phyloP scores from a whole-genome alignment of 2,797 vertebrate species.

The Hirundo rustica region DNA sequence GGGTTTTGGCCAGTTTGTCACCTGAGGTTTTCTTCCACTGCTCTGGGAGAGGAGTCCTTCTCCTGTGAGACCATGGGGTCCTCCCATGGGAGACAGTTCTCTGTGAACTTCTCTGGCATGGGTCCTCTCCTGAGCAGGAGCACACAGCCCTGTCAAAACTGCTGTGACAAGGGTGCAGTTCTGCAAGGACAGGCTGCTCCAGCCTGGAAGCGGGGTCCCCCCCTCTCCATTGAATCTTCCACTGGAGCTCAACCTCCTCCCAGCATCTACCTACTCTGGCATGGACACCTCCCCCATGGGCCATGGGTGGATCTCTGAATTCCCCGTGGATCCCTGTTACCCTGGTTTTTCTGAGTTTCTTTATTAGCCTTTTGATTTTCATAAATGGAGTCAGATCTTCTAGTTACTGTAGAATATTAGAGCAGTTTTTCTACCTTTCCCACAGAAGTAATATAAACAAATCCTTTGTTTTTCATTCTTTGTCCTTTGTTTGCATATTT shows the following conservation, averaged over 20 bases:
- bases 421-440: no score
- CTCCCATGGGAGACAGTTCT: not conserved
- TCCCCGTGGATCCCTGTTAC: no score
- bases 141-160: not conserved
- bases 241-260: not conserved
- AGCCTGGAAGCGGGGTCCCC: fast-evolving
- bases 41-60: not conserved
- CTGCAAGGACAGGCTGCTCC: not conserved
- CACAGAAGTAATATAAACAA: no score
- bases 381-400: no score
- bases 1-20: not conserved
- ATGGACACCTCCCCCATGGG: fast-evolving
- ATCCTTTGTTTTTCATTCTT: no score
- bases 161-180: no score
- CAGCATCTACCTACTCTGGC: fast-evolving
- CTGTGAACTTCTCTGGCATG: not conserved
- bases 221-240: fast-evolving
- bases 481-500: no score
- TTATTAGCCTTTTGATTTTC: no score
- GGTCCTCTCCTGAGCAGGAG: no score
- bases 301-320: no score
- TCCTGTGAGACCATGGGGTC: fast-evolving
- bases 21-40: not conserved
- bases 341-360: no score
- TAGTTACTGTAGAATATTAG: no score